Percentiles rank a stretch among this genome's conserved stretches.
These are phyloP conservation scores for Clarias gariepinus DNA, from an alignment of 2,113 vertebrate genomes.

Conservation along the genomic window DNA sequence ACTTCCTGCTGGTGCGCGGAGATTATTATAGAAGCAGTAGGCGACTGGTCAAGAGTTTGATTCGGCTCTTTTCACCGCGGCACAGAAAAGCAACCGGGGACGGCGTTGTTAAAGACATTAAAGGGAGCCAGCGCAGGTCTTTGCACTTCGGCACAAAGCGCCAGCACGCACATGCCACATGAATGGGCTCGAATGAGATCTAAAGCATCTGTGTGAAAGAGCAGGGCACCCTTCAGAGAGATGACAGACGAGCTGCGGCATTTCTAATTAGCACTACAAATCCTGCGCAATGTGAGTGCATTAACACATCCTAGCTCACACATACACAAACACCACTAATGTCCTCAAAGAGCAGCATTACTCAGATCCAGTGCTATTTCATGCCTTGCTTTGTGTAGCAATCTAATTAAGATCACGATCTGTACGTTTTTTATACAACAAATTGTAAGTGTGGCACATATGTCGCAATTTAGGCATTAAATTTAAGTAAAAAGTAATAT, in stretches of 20 bases:
- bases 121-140: background rate
- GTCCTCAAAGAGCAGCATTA: slow-evolving; percentile 8
- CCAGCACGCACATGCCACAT: background rate
- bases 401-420: slow-evolving; percentile 10
- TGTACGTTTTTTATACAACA: background rate
- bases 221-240: background rate
- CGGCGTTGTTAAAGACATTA: background rate
- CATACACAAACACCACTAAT: slow-evolving; percentile 13
- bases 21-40: slow-evolving; percentile 18
- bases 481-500: background rate
- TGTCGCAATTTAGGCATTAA: background rate
- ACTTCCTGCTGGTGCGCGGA: background rate
- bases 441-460: background rate
- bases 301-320: background rate
- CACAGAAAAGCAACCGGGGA: background rate
- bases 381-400: background rate
- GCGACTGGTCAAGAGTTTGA: slow-evolving; percentile 31
- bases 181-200: slow-evolving; percentile 44
- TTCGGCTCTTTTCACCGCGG: slow-evolving; percentile 9
- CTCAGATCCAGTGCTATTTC: background rate
- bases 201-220: slow-evolving; percentile 11
- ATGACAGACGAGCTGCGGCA: slow-evolving; percentile 2
- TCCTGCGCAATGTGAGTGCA: background rate
- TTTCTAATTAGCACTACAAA: slow-evolving; percentile 49
- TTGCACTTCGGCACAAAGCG: background rate